Percentiles rank a stretch among this genome's conserved stretches.
Evolutionary conservation across 2,888 invertebrate species (phyloP).

Genomic region (Eupithecia abbreviata): DNA sequence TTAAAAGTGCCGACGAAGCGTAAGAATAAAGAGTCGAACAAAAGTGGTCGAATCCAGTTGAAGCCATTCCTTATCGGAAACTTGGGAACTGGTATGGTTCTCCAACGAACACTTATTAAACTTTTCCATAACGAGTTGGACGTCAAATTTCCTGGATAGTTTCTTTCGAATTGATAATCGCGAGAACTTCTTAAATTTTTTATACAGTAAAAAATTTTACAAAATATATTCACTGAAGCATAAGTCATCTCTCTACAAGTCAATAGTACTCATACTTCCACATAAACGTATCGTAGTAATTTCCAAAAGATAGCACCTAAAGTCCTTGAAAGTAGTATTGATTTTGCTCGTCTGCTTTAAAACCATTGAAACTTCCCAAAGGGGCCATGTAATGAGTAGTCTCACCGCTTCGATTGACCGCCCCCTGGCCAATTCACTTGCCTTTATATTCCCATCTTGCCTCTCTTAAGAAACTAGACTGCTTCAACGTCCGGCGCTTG

Average conservation of each 20-base stretch:
- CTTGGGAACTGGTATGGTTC: constrained; percentile 71
- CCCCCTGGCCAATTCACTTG: constrained; percentile 71
- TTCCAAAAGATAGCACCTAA: not conserved
- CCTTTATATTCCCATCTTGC: constrained; percentile 70
- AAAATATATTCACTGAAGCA: not conserved
- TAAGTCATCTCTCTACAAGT: not conserved
- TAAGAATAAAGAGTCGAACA: constrained; percentile 68
- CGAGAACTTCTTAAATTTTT: constrained; percentile 28
- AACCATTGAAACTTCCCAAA: constrained; percentile 49
- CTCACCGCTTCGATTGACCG: constrained; percentile 78
- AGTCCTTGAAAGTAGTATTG: constrained; percentile 12
- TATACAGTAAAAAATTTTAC: not conserved
- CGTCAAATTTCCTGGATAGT: constrained; percentile 65
- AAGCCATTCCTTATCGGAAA: constrained; percentile 69
- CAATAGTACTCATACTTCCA: not conserved
- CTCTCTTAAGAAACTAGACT: constrained; percentile 62
- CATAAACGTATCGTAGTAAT: not conserved
- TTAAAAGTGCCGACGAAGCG: constrained; percentile 79
- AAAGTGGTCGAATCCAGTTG: constrained; percentile 72
- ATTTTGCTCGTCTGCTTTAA: constrained; percentile 3
- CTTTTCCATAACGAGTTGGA: constrained; percentile 67
- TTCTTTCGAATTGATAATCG: constrained; percentile 52
- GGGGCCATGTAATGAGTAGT: constrained; percentile 71
- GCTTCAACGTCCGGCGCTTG: constrained; percentile 53
- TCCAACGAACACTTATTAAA: constrained; percentile 73